Evolutionary conservation across 2,797 vertebrate genomes (phyloP), one percentile per base, ranked within the genome.

Genomic region (Rhinatrema bivittatum): DNA sequence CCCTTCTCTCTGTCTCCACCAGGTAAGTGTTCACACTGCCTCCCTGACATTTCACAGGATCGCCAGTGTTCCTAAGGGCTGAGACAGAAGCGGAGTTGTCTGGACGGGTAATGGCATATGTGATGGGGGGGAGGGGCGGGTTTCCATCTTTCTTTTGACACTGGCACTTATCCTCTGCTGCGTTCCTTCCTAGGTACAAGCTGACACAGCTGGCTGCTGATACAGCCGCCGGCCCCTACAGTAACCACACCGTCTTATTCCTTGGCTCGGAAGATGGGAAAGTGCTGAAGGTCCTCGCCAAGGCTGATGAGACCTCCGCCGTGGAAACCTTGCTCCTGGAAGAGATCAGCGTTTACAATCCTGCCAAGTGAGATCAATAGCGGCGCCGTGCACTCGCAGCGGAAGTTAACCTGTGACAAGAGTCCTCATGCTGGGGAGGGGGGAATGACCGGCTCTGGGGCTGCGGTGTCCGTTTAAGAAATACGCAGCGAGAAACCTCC

Each of bases 201-300:
- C 46, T 97, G 81, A 97, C 87, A 26, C 91, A 89, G 67, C 76
- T 97, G n/a, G 87, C 84, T 0, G 93, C 82, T 65, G 93, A 97
- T 42, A 78, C 83, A 6, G 73, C 70, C 0, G 92, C 89, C 0
- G 93, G 92, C 5, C 91, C 87, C 0, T 51, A 66, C 9, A 69
- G 85, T 36, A 90, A 97, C 62, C 70, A 72, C 46, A 96, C 91
- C 0, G 87, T 97, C 50, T 66, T 96, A 3, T 96, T 95, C 52
- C 81, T 98, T 50, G 93, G 91, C 15, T 82, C 90, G 0, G 87
- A 90, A 20, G 90, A 95, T 0, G 94, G 93, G 7, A 81, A 65
- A 1, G 72, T 95, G 46, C 64, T 92, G 35, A 95, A 93, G 72
- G 75, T 93, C 56, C 76, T 94, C 23, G 74, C 84, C 40, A 75